Evolutionary conservation across 2,888 invertebrate genomes (phyloP).

Genomic region (Nephrotoma guestfalica): DNA sequence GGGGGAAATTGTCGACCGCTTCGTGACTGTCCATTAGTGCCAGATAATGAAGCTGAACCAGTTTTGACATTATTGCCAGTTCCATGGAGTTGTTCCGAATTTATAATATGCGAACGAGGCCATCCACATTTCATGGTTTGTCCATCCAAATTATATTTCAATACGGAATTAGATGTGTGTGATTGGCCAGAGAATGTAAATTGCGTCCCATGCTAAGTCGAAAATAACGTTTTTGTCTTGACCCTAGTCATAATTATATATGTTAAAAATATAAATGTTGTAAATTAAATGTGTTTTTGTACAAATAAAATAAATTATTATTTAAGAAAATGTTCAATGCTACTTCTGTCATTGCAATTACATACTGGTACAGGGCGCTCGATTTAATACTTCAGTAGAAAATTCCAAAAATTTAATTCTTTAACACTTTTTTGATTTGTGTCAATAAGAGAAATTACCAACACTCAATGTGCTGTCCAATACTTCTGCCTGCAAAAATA

Average conservation of each 20-base stretch:
- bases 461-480: too few relatives aligned
- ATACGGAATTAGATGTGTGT: background rate
- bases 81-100: background rate
- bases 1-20: background rate
- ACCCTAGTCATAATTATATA: background rate
- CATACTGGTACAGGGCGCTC: too few relatives aligned
- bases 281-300: background rate
- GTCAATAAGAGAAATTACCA: too few relatives aligned
- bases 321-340: background rate
- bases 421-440: too few relatives aligned
- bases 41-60: background rate
- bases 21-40: background rate
- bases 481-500: too few relatives aligned
- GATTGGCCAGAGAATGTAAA: conserved; percentile 1
- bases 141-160: background rate
- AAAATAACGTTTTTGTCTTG: background rate
- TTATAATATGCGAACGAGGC: background rate
- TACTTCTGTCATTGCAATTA: background rate
- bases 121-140: background rate
- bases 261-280: background rate
- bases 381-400: too few relatives aligned
- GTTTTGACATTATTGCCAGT: background rate
- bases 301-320: background rate
- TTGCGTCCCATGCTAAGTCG: background rate
- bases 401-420: too few relatives aligned